Conservation (phyloP, 2,113 vertebrate species). For the Petrocephalus microphthalmus region DNA sequence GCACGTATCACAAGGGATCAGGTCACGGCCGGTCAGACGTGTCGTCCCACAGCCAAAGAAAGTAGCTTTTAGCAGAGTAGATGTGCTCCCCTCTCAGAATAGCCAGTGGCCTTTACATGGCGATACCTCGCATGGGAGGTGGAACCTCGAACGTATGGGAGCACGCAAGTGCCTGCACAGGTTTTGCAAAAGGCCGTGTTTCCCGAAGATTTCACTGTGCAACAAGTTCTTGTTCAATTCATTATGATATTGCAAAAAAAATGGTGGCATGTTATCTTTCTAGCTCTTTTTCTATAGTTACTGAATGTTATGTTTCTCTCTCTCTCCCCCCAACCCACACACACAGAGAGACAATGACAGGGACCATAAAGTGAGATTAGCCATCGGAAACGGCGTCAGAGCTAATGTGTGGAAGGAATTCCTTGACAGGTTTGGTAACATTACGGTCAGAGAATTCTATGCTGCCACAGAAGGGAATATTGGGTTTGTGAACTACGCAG, state of each 20-base stretch:
- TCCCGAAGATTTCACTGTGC: conserved; percentile 7
- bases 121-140: conserved; percentile 40
- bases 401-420: conserved; percentile 80
- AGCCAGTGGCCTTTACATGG: conserved; percentile 55
- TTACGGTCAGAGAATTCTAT: conserved; percentile 74
- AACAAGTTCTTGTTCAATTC: background rate
- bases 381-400: conserved; percentile 76
- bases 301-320: background rate
- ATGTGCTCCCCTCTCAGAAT: conserved; percentile 53
- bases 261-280: background rate
- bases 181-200: background rate
- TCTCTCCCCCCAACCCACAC: background rate
- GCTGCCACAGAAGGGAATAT: conserved; percentile 80
- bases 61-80: conserved; percentile 39
- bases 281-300: background rate
- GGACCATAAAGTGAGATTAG: conserved; percentile 70
- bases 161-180: conserved; percentile 8
- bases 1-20: conserved; percentile 45
- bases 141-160: conserved; percentile 26
- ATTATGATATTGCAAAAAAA: background rate
- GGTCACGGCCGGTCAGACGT: conserved; percentile 47
- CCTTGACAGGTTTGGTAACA: conserved; percentile 68
- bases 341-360: conserved; percentile 68
- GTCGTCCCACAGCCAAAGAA: conserved; percentile 25
- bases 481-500: conserved; percentile 73